phyloP scores from a whole-genome alignment of 2,888 invertebrate genomes.

The Miltochrista miniata region DNA sequence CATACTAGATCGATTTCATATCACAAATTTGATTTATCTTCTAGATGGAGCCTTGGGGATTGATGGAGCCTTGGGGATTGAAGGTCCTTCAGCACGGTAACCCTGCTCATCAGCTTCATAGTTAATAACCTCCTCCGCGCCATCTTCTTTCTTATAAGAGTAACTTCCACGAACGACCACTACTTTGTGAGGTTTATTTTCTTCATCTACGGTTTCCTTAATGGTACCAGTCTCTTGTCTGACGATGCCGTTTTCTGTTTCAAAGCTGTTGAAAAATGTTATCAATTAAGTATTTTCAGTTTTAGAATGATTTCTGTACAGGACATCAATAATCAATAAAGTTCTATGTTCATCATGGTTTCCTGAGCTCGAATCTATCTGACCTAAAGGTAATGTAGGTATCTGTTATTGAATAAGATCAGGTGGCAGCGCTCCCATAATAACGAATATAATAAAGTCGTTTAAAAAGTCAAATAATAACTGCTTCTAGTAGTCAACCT shows the following conservation, averaged over 20 bases:
- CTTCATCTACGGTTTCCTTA: slow-evolving; percentile 74
- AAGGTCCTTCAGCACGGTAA: slow-evolving; percentile 84
- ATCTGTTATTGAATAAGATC: too few relatives aligned
- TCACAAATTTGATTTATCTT: slow-evolving; percentile 33
- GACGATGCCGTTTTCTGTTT: slow-evolving; percentile 84
- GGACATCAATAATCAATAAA: too few relatives aligned
- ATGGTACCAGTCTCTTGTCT: slow-evolving; percentile 78
- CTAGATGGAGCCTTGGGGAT: slow-evolving; percentile 74
- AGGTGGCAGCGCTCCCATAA: too few relatives aligned
- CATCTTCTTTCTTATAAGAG: slow-evolving; percentile 82
- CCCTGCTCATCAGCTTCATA: slow-evolving; percentile 86
- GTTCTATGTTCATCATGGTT: too few relatives aligned
- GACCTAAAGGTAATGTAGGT: too few relatives aligned
- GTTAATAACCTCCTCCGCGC: slow-evolving; percentile 74
- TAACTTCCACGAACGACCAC: slow-evolving; percentile 84
- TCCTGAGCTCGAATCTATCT: too few relatives aligned
- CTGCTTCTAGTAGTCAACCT: too few relatives aligned
- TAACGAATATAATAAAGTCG: too few relatives aligned
- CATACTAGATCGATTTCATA: neutral
- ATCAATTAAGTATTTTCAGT: too few relatives aligned
- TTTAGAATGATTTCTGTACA: too few relatives aligned
- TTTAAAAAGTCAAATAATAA: too few relatives aligned
- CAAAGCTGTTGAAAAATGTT: slow-evolving; percentile 43
- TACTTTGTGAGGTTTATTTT: slow-evolving; percentile 81
- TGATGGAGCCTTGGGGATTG: slow-evolving; percentile 81